phyloP scores from a whole-genome alignment of 2,113 vertebrate genomes.

The Bubo bubo region DNA sequence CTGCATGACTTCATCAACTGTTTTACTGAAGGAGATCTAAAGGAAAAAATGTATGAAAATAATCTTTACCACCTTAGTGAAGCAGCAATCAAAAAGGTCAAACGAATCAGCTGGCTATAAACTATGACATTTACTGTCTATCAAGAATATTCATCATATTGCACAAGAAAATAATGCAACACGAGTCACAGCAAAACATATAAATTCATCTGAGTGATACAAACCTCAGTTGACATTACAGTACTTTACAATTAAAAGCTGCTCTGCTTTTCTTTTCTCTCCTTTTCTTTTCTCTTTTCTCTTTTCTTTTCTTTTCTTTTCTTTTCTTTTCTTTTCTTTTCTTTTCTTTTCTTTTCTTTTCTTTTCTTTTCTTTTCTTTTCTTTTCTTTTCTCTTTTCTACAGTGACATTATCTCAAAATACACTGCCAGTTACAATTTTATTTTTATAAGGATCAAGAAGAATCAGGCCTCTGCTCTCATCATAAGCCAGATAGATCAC shows the following conservation, averaged over 20 bases:
- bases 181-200: conserved; percentile 42
- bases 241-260: neutral
- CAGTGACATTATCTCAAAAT: neutral
- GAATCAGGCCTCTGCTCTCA: conserved; percentile 17
- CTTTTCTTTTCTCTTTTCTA: conserved; percentile 1
- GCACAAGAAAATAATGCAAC: conserved; percentile 45
- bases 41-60: neutral
- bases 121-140: conserved; percentile 52
- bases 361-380: too few relatives aligned
- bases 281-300: neutral
- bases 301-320: neutral
- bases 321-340: neutral
- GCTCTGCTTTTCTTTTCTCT: neutral
- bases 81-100: conserved; percentile 25
- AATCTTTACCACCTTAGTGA: conserved; percentile 3
- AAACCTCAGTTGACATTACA: neutral
- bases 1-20: neutral
- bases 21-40: neutral
- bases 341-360: neutral
- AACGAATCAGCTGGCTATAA: conserved; percentile 55
- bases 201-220: neutral
- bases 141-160: conserved; percentile 32
- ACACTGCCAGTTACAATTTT: conserved; percentile 23
- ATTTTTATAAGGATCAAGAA: conserved; percentile 14
- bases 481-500: neutral